phyloP scores from a whole-genome alignment of 2,888 invertebrate genomes.

The Ctenicera cuprea region DNA sequence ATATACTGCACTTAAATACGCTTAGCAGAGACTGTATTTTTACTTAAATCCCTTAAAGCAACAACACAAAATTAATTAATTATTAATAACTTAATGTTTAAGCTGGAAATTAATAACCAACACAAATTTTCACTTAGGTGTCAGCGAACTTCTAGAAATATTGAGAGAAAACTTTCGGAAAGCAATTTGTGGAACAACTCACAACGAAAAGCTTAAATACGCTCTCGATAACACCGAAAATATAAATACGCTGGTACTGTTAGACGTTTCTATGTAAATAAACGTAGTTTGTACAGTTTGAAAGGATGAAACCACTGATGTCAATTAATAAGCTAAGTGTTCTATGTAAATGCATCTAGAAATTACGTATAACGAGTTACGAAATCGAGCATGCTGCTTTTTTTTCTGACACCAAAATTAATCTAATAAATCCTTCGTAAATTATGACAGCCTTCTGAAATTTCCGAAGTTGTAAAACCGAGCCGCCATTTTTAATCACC shows the following conservation, averaged over 20 bases:
- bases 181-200: slow-evolving; percentile 14
- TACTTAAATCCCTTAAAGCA: too few relatives aligned
- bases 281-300: slow-evolving; percentile 30
- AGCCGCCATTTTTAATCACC: background rate
- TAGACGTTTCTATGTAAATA: slow-evolving; percentile 18
- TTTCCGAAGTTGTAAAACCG: background rate
- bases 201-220: slow-evolving; percentile 27
- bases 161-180: slow-evolving; percentile 9
- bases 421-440: background rate
- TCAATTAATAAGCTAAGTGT: slow-evolving; percentile 53
- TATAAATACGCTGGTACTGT: background rate
- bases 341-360: slow-evolving; percentile 39
- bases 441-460: background rate
- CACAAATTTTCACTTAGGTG: slow-evolving; percentile 26
- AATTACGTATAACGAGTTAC: slow-evolving; percentile 17
- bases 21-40: too few relatives aligned
- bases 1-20: too few relatives aligned
- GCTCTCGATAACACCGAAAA: background rate
- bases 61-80: background rate
- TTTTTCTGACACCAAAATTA: background rate
- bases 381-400: slow-evolving; percentile 4
- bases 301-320: slow-evolving; percentile 47
- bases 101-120: slow-evolving; percentile 5
- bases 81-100: slow-evolving; percentile 12
- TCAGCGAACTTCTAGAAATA: slow-evolving; percentile 8